phyloP scores from a whole-genome alignment of 2,113 vertebrate genomes.

The Pholis gunnellus region DNA sequence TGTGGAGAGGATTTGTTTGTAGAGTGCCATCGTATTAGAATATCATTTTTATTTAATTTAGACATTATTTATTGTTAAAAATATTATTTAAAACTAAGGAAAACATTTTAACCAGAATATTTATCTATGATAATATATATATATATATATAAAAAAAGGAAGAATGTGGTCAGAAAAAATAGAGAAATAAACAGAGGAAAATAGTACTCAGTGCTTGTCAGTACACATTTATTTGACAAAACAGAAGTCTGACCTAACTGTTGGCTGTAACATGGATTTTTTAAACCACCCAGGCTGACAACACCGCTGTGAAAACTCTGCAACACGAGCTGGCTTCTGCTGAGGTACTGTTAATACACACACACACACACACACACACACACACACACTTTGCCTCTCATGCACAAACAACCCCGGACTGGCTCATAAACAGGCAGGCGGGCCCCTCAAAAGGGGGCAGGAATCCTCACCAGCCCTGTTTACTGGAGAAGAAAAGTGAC shows the following conservation, averaged over 20 bases:
- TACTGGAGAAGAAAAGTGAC: slow-evolving; percentile 79
- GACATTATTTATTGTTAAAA: neutral
- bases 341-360: slow-evolving; percentile 55
- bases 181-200: neutral
- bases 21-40: neutral
- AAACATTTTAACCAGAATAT: neutral
- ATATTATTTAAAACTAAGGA: neutral
- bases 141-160: no score
- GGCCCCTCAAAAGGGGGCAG: slow-evolving; percentile 81
- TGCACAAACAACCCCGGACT: slow-evolving; percentile 71
- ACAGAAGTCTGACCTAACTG: slow-evolving; percentile 29
- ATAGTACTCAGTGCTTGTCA: neutral
- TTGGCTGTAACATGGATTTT: slow-evolving; percentile 24
- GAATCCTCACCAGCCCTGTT: slow-evolving; percentile 78
- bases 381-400: slow-evolving; percentile 55
- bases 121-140: neutral
- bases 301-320: slow-evolving; percentile 67
- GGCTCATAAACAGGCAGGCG: slow-evolving; percentile 82
- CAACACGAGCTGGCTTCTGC: slow-evolving; percentile 71
- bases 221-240: slow-evolving; percentile 27
- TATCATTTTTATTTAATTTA: neutral
- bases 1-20: neutral
- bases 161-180: neutral
- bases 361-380: slow-evolving; percentile 45
- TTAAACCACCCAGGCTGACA: slow-evolving; percentile 56